phyloP scores from a whole-genome alignment of 1,140 invertebrate species.

The Calephelis nemesis region DNA sequence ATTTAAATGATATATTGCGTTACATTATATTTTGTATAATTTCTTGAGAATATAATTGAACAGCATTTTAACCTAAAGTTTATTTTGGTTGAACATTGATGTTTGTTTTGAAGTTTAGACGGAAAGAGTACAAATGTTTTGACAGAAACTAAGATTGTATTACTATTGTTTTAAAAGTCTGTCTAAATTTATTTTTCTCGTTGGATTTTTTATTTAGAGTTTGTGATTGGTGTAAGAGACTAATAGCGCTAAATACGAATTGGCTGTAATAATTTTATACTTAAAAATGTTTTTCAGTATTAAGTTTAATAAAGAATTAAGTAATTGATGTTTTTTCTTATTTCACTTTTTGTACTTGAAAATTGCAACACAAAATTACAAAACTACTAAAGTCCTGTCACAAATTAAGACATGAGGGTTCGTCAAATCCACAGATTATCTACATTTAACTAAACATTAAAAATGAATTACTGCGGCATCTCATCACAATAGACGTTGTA shows the following conservation, averaged over 20 bases:
- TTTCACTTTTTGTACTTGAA: background rate
- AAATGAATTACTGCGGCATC: conserved; percentile 58
- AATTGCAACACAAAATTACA: conserved; percentile 2
- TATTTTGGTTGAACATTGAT: no score
- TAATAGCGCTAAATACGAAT: background rate
- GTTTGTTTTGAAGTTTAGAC: no score
- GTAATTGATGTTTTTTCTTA: background rate
- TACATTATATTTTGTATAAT: no score
- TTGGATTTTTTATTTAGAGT: no score
- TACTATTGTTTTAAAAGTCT: no score
- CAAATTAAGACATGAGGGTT: conserved; percentile 25
- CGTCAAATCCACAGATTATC: conserved; percentile 51
- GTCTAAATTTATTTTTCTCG: no score
- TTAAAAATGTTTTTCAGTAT: conserved; percentile 8
- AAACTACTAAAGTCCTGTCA: background rate
- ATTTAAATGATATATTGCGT: no score
- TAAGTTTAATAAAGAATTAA: conserved; percentile 6
- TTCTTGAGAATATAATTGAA: no score
- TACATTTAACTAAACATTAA: conserved; percentile 66
- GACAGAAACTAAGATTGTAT: no score
- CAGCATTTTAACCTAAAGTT: no score
- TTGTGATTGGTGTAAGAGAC: no score
- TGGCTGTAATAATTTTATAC: background rate
- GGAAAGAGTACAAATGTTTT: no score
- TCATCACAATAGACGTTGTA: conserved; percentile 54